phyloP scores from a whole-genome alignment of 2,888 invertebrate species.

The Euproctis similis region DNA sequence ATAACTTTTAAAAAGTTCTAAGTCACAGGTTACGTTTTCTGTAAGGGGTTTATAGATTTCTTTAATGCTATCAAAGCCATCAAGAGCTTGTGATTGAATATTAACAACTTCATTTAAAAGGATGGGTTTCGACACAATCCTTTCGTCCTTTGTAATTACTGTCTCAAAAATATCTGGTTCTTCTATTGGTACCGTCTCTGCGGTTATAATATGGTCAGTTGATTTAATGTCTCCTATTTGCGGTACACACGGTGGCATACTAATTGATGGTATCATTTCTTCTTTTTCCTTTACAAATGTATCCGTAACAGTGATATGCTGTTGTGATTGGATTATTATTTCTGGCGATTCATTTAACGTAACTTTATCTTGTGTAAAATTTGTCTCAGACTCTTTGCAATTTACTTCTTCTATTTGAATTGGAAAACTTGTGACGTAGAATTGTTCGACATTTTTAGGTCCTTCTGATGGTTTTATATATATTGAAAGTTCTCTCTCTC shows the following conservation, averaged over 20 bases:
- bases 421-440: slow-evolving; percentile 35
- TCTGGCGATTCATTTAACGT: slow-evolving; percentile 28
- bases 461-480: slow-evolving; percentile 15
- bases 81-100: slow-evolving; percentile 37
- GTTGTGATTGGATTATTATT: slow-evolving; percentile 35
- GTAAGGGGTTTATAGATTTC: slow-evolving; percentile 23
- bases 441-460: slow-evolving; percentile 23
- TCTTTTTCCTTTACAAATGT: slow-evolving; percentile 44
- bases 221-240: slow-evolving; percentile 38
- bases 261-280: slow-evolving; percentile 23
- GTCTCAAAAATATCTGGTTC: slow-evolving; percentile 28
- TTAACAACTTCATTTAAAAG: slow-evolving; percentile 36
- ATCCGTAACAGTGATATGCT: slow-evolving; percentile 43
- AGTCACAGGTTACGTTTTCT: slow-evolving; percentile 25
- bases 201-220: slow-evolving; percentile 41
- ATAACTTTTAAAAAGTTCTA: slow-evolving; percentile 44
- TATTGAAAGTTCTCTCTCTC: slow-evolving; percentile 56
- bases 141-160: slow-evolving; percentile 31
- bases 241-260: slow-evolving; percentile 20
- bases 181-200: slow-evolving; percentile 48
- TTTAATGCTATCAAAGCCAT: slow-evolving; percentile 29
- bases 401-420: slow-evolving; percentile 39
- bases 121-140: slow-evolving; percentile 29
- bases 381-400: slow-evolving; percentile 35
- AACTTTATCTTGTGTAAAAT: slow-evolving; percentile 16